These are phyloP conservation scores for Alosa sapidissima DNA, from an alignment of 2,797 vertebrate genomes.

Conservation along the genomic window DNA sequence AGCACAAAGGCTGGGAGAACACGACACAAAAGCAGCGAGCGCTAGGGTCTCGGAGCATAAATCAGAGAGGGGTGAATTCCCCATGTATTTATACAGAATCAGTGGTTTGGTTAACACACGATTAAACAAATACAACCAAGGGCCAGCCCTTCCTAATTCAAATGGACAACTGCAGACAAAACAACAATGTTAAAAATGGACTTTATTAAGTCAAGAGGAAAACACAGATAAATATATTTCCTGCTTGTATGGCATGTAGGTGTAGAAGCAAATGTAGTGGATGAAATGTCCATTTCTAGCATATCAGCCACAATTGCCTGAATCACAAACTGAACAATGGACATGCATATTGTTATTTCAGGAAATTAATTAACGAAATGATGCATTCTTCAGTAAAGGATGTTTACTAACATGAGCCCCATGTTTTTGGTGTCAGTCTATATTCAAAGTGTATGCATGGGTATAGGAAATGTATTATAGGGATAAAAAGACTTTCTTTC, in stretches of 20 bases:
- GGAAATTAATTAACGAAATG: background rate
- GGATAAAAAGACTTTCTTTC: no score
- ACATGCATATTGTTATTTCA: background rate
- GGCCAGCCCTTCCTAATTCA: background rate
- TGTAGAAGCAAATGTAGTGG: background rate
- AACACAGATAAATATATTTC: background rate
- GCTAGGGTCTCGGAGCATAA: constrained; percentile 34
- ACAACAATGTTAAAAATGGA: constrained; percentile 12
- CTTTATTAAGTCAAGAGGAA: background rate
- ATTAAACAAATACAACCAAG: constrained; percentile 16
- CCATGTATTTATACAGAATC: background rate
- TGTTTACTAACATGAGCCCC: background rate
- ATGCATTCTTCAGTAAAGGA: background rate
- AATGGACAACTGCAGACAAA: constrained; percentile 10
- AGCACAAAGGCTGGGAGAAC: constrained; percentile 37
- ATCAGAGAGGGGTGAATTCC: constrained; percentile 31
- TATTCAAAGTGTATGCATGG: no score
- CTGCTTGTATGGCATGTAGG: background rate
- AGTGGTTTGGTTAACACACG: background rate
- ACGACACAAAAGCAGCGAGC: constrained; percentile 39
- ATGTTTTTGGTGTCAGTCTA: background rate
- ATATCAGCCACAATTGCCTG: background rate
- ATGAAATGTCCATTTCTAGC: background rate
- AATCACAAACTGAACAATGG: background rate
- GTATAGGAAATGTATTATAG: no score